phyloP scores from a whole-genome alignment of 1,140 invertebrate genomes.

The Glomeris maerens region DNA sequence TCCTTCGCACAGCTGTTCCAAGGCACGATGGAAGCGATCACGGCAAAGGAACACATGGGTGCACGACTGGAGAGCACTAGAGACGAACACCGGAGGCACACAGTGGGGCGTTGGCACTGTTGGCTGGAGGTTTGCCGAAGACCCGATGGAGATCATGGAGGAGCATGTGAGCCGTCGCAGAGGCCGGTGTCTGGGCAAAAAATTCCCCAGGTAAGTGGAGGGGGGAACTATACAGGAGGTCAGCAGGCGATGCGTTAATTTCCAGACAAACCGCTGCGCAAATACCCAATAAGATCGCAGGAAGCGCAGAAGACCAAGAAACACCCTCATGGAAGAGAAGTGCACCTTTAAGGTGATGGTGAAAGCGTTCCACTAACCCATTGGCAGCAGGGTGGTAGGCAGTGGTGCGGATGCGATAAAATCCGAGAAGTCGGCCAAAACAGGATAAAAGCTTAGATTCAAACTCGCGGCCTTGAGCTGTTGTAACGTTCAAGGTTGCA shows the following conservation, averaged over 20 bases:
- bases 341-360: slow-evolving; percentile 30
- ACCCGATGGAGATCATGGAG: no score
- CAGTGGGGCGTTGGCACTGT: no score
- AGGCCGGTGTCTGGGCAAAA: background rate
- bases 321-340: slow-evolving; percentile 6
- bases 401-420: no score
- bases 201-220: slow-evolving; percentile 20
- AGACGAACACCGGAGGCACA: no score
- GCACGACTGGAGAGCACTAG: no score
- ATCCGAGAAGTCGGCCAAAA: slow-evolving; percentile 11
- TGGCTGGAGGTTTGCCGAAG: no score
- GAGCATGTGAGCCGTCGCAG: background rate
- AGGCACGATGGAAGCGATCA: no score
- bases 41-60: no score
- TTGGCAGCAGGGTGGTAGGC: no score
- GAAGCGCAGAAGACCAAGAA: slow-evolving; percentile 26
- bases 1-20: no score
- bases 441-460: slow-evolving; percentile 22
- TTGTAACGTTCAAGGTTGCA: slow-evolving; percentile 20
- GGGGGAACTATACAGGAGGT: slow-evolving; percentile 16
- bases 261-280: slow-evolving; percentile 21
- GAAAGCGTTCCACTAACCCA: no score
- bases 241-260: no score
- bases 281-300: slow-evolving; percentile 26
- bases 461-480: slow-evolving; percentile 34